These are phyloP conservation scores for Mungos mungo DNA, from an alignment of 2,113 vertebrate species.

Conservation along the genomic window DNA sequence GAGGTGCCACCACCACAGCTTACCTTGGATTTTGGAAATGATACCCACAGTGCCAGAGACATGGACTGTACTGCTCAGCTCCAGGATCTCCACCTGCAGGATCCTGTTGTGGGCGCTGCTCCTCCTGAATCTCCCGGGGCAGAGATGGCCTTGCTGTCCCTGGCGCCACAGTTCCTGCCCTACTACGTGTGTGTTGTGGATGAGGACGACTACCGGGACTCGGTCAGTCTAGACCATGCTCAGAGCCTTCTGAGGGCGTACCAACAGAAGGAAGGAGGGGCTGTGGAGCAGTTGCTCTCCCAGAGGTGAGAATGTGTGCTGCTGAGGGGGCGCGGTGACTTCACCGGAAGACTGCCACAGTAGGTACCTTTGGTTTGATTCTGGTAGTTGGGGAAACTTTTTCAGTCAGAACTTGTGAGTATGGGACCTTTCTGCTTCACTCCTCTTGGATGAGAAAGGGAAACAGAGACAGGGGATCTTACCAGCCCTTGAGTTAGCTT, in stretches of 20 bases:
- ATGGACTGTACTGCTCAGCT: slow-evolving; percentile 80
- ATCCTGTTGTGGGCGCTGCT: not conserved
- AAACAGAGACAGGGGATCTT: not conserved
- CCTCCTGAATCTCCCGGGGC: not conserved
- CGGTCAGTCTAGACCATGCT: slow-evolving; percentile 81
- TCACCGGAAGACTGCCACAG: not conserved
- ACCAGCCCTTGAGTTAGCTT: not conserved
- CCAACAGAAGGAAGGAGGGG: slow-evolving; percentile 85
- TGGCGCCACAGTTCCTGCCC: slow-evolving; percentile 81
- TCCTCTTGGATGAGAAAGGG: not conserved
- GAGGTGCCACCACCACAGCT: not conserved
- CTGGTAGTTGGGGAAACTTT: not conserved
- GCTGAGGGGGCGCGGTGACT: not conserved
- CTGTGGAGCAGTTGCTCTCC: slow-evolving; percentile 78
- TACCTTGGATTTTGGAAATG: not conserved
- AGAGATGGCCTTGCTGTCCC: rapidly evolving
- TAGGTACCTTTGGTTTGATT: not conserved
- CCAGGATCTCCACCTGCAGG: slow-evolving; percentile 81
- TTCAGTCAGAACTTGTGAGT: not conserved
- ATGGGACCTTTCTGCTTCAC: not conserved
- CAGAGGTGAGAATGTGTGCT: slow-evolving; percentile 80
- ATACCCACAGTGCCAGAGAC: not conserved
- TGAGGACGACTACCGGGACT: slow-evolving; percentile 83
- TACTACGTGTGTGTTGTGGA: slow-evolving; percentile 89
- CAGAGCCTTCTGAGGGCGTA: slow-evolving; percentile 86